Evolutionary conservation across 2,113 vertebrate species (phyloP), one percentile per base, ranked within the genome.

Genomic region (Paracyprichromis sp.): DNA sequence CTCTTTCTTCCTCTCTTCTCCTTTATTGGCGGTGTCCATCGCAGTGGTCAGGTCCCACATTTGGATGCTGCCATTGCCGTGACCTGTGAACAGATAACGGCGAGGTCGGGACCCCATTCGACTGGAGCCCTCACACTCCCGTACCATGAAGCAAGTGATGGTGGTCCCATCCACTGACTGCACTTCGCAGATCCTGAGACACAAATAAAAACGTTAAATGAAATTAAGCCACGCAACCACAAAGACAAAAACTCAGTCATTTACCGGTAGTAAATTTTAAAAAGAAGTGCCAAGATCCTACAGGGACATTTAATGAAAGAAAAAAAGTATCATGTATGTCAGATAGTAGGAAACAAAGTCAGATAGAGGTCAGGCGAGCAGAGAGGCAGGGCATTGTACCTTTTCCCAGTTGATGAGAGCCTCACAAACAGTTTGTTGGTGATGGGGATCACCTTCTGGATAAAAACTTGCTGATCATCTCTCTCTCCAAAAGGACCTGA

Each of bases 41-140:
- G 99, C 99, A 0, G 98, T 99, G 76, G 98, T 99, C 89, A 99
- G 97, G 90, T 99, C 99, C 99, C 99, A 99, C 98, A 99, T 99
- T 89, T 99, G 99, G 90, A 99, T 99, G 96, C 98, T 98, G 82
- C 99, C 99, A 10, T 99, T 99, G 4, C 97, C 97, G 12, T 99
- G 99, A 16, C 99, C 99, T 0, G 98, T 99, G 93, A 99, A 99
- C 91, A 99, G 95, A 93, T 98, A 99, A 52, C 98, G 98, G 2
- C 99, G 96, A 1, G 98, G 99, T 86, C 99, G 94, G 0, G 99
- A 99, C 78, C 99, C 99, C 98, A 99, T 99, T 54, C 99, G 96
- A 85, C 99, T 99, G 56, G 99, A 99, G 12, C 98, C 99, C 92
- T 99, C 99, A 26, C 99, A 99, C 94, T 99, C 98, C 4, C 98